Conservation (phyloP, 2,113 vertebrate genomes). For the Leptodactylus fuscus region DNA sequence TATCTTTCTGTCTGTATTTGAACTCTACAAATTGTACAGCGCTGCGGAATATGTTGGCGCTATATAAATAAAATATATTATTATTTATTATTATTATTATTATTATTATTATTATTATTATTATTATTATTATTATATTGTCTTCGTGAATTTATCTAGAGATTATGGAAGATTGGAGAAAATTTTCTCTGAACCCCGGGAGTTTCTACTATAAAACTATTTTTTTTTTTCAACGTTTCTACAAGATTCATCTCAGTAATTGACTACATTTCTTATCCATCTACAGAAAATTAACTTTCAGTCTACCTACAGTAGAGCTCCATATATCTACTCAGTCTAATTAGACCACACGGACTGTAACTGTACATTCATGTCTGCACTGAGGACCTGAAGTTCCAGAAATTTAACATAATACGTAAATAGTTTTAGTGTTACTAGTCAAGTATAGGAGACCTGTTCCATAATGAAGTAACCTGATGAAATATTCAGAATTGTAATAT, state of each 20-base stretch:
- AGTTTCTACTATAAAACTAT: neutral
- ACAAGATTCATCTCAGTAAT: neutral
- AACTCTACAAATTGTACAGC: too few species aligned
- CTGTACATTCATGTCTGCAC: neutral
- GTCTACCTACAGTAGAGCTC: neutral
- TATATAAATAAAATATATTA: too few species aligned
- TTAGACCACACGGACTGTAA: neutral
- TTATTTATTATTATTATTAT: too few species aligned
- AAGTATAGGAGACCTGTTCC: neutral
- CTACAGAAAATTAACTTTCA: neutral
- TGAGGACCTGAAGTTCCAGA: neutral
- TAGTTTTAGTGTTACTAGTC: neutral
- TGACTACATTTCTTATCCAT: neutral
- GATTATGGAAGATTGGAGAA: too few species aligned
- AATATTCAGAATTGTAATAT: slow-evolving; percentile 19
- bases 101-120: too few species aligned
- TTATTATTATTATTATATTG: too few species aligned
- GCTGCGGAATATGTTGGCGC: too few species aligned
- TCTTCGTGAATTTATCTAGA: too few species aligned
- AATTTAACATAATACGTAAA: neutral
- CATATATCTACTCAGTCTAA: neutral
- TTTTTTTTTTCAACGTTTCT: neutral
- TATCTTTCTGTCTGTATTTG: too few species aligned
- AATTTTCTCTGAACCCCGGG: too few species aligned
- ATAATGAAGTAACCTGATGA: slow-evolving; percentile 6